Conservation (phyloP, 2,797 vertebrate species). For the Pampus argenteus region DNA sequence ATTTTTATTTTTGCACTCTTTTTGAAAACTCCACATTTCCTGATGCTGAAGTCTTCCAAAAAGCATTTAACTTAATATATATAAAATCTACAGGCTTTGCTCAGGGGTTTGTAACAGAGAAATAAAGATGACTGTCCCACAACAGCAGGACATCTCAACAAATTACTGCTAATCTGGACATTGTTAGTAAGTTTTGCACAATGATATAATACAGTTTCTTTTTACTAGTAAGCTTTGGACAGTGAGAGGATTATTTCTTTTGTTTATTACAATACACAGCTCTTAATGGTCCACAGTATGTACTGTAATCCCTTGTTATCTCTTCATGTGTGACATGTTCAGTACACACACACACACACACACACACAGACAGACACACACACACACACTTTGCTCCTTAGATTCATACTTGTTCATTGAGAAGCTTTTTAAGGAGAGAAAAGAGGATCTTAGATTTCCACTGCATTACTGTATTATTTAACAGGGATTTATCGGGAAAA, state of each 20-base stretch:
- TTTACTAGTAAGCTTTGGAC: constrained; percentile 39
- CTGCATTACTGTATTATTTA: constrained; percentile 33
- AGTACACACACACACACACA: constrained; percentile 26
- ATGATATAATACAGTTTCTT: constrained; percentile 23
- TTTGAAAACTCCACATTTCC: neutral
- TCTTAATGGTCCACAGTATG: constrained; percentile 54
- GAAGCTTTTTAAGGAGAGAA: constrained; percentile 22
- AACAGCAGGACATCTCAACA: constrained; percentile 9
- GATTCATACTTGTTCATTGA: constrained; percentile 14
- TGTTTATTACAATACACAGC: constrained; percentile 70
- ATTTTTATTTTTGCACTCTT: constrained; percentile 1
- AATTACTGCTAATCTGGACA: constrained; percentile 36
- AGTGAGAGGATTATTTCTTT: constrained; percentile 71
- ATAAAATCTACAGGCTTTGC: constrained; percentile 7
- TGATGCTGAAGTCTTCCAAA: neutral
- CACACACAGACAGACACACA: constrained; percentile 4
- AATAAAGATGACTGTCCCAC: constrained; percentile 18
- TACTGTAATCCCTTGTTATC: constrained; percentile 78
- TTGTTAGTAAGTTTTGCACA: constrained; percentile 37
- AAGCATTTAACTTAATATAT: neutral
- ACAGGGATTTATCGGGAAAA: constrained; percentile 41
- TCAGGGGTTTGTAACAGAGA: constrained; percentile 9
- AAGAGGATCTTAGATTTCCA: constrained; percentile 8
- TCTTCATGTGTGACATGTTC: constrained; percentile 59
- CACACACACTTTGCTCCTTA: constrained; percentile 1